Evolutionary conservation across 1,140 invertebrate species (phyloP), one percentile per base, ranked within the genome.

Genomic region (Hyposmocoma kahamanoa): DNA sequence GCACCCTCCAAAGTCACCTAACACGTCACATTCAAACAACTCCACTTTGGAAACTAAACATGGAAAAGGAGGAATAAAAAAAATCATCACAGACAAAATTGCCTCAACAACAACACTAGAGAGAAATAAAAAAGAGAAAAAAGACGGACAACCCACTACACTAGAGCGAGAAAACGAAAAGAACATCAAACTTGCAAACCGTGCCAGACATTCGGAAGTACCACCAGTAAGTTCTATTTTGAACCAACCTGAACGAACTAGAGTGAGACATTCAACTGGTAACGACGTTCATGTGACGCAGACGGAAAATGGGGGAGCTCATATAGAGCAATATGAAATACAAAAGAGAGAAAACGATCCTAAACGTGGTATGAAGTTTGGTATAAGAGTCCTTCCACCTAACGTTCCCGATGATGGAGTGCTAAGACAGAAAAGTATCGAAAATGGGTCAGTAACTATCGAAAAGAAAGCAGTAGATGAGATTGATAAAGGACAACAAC

Each of bases 341-440:
- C 75, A 85, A 55, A 87, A 79, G 53, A 70, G 71, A 52, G 84
- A 88, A 64, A 67, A 76, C 20, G 83, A 88, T 54, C 76, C 83
- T 1, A 89, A 88, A 62, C 76, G 83, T 59, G 87, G 81, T 15
- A 84, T 89, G 77, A 93, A 93, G 73, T 93, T 93, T 50, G 92
- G 92, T 1, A 90, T 93, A 45, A 87, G 90, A 57, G 92, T 93
- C 1, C 65, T 92, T 1, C 89, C 89, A 22, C 80, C 87, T 0
- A 88, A 87, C 42, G 73, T 87, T n/a, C 80, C 84, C 22, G 81
- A 87, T 63, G 84, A 87, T 53, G 80, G 80, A 30, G 76, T 84
- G 1, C 48, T 85, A 10, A 82, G 79, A 58, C 82, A 88, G 38
- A 88, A 83, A 45, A 86, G 67, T 42, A 74, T 87, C 8, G 88